phyloP scores from a whole-genome alignment of 2,113 vertebrate genomes.

The Phalacrocorax carbo region DNA sequence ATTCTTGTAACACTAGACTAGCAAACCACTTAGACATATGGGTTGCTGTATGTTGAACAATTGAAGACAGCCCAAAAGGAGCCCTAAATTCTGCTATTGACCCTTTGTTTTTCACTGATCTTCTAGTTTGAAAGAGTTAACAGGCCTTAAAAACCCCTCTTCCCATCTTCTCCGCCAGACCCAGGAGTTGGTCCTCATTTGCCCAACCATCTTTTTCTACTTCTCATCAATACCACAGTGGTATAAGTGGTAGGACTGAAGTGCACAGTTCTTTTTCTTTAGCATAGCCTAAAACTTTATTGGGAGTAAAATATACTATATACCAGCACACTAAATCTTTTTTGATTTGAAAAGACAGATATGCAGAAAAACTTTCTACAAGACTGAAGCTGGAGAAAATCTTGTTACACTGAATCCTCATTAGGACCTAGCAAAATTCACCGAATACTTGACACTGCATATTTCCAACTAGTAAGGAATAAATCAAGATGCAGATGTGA shows the following conservation, averaged over 20 bases:
- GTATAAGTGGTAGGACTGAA: background rate
- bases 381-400: constrained; percentile 50
- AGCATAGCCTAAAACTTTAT: constrained; percentile 14
- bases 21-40: background rate
- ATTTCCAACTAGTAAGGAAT: constrained; percentile 56
- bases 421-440: constrained; percentile 61
- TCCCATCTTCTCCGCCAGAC: background rate
- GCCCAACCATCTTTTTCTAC: background rate
- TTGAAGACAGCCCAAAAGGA: background rate
- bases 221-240: background rate
- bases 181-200: background rate
- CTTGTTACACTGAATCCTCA: constrained; percentile 53
- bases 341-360: constrained; percentile 41
- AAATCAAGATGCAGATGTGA: constrained; percentile 62
- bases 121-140: background rate
- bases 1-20: background rate
- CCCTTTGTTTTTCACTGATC: background rate
- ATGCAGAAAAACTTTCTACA: constrained; percentile 50
- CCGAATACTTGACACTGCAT: constrained; percentile 62
- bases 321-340: background rate
- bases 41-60: background rate
- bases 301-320: background rate
- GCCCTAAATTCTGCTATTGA: background rate
- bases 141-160: background rate
- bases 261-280: background rate